Base-by-base conservation (phyloP, 2,888 invertebrate genomes). In the Eristalis intricaria region DNA sequence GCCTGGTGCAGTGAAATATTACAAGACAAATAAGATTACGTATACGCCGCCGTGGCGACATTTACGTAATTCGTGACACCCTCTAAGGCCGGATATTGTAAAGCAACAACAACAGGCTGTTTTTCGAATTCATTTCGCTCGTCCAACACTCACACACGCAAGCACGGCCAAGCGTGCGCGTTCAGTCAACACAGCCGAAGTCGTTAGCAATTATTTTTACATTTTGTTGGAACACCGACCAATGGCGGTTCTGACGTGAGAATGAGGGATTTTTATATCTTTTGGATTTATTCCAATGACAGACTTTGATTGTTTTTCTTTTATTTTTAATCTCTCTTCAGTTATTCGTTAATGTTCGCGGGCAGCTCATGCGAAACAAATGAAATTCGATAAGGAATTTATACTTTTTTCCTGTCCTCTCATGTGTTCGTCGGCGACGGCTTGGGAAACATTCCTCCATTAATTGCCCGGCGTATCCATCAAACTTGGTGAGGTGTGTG, bases 251-350 rank as follows among this genome's bases (percentile, higher is more conserved):
- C 84, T 87, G 87, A 87, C 87, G 87, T 84, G 56, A 23, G 64
- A 73, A 40, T 50, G 22, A 50, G 32, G 50, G 56, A 50, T 76
- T 75, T 63, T 79, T 71, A 58, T 80, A 61, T 60, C 63, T 73
- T 82, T 87, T 87, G 87, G 87, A 84, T 80, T 76, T 40, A 84
- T 71, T 84, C 87, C 84, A 84, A 87, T 80, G 80, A 84, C 83
- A 87, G 71, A 68, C 35, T 71, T 61, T 87, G 38, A 80, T 87
- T 87, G 83, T 84, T 86, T 79, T 70, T 23, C 22, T 85, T 76
- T 76, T 15, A 32, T 58, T 70, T 70, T 64, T 60, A 13, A 71
- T 65, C 35, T 61, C 32, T 22, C 15, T 15, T 11, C 10, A 26
- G 10, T 70, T 64, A 81, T 82, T 76, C 70, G 80, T 65, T 23